Percentiles rank a stretch among this genome's conserved stretches.
Conservation (phyloP, 1,140 invertebrate genomes). For the Scaptomyza pallida region DNA sequence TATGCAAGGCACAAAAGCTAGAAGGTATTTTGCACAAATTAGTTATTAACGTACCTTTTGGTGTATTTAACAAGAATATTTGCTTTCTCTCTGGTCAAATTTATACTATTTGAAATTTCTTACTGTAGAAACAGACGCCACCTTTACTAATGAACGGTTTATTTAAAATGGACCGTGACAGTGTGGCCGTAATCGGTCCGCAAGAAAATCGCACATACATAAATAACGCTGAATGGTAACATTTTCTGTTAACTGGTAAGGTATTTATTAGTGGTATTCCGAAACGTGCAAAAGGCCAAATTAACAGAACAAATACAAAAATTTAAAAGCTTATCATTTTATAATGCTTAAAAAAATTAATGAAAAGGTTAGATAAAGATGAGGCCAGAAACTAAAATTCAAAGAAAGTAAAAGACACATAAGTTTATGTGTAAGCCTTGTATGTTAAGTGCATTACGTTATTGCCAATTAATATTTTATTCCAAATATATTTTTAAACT, state of each 20-base stretch:
- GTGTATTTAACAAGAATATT: neutral
- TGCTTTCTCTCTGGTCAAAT: neutral
- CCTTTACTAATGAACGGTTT: constrained; percentile 50
- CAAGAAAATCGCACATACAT: neutral
- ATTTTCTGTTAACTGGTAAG: constrained; percentile 6
- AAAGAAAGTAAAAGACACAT: too few relatives aligned
- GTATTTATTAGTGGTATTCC: neutral
- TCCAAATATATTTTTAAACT: too few relatives aligned
- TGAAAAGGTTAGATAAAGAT: too few relatives aligned
- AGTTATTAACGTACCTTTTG: constrained; percentile 28
- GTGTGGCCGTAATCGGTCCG: constrained; percentile 11
- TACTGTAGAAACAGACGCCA: constrained; percentile 32
- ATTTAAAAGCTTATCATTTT: neutral
- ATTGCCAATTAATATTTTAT: too few relatives aligned
- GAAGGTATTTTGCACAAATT: neutral
- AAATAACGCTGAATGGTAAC: constrained; percentile 3
- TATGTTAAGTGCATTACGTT: too few relatives aligned
- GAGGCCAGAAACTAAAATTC: too few relatives aligned
- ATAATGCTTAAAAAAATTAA: too few relatives aligned
- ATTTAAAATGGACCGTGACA: constrained; percentile 39
- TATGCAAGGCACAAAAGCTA: neutral
- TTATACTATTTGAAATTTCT: constrained; percentile 1
- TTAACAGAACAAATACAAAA: too few relatives aligned
- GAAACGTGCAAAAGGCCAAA: neutral
- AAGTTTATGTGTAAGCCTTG: too few relatives aligned